Conservation (phyloP, 2,888 invertebrate species). For the Andrena bicolor region DNA sequence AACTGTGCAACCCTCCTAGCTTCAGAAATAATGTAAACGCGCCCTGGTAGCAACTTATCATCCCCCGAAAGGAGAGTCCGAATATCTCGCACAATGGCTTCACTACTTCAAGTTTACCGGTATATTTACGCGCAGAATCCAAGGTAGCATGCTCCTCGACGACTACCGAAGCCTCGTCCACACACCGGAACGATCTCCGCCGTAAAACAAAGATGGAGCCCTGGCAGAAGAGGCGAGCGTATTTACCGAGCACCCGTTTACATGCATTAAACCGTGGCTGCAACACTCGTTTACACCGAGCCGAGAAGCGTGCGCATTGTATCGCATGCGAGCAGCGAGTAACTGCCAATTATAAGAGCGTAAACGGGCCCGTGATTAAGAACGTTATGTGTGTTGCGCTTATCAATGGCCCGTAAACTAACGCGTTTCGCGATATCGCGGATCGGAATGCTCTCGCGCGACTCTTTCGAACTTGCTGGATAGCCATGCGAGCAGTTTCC, state of each 20-base stretch:
- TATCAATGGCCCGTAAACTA: slow-evolving; percentile 70
- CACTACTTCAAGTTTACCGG: slow-evolving; percentile 7
- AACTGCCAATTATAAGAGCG: slow-evolving; percentile 71
- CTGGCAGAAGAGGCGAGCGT: slow-evolving; percentile 1
- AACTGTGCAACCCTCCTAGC: too few species aligned
- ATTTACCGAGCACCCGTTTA: slow-evolving; percentile 45
- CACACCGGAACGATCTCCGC: slow-evolving; percentile 26
- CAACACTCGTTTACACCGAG: slow-evolving; percentile 6
- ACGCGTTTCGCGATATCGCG: slow-evolving; percentile 63
- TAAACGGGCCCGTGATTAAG: slow-evolving; percentile 66
- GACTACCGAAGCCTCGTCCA: slow-evolving; percentile 16
- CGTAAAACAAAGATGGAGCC: slow-evolving; percentile 45
- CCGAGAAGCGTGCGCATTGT: slow-evolving; percentile 44
- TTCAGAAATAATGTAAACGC: too few species aligned
- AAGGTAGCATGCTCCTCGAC: slow-evolving; percentile 20
- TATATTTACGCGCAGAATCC: slow-evolving; percentile 10
- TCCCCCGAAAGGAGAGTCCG: background rate
- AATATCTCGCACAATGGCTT: background rate
- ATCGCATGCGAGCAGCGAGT: slow-evolving; percentile 57
- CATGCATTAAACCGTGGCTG: slow-evolving; percentile 40
- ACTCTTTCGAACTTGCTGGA: slow-evolving; percentile 32
- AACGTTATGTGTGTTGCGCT: slow-evolving; percentile 62
- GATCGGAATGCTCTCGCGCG: slow-evolving; percentile 50
- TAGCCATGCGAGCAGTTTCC: slow-evolving; percentile 13
- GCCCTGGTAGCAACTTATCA: too few species aligned